Conservation (phyloP, 2,797 vertebrate genomes). For the Myiothlypis coronata region DNA sequence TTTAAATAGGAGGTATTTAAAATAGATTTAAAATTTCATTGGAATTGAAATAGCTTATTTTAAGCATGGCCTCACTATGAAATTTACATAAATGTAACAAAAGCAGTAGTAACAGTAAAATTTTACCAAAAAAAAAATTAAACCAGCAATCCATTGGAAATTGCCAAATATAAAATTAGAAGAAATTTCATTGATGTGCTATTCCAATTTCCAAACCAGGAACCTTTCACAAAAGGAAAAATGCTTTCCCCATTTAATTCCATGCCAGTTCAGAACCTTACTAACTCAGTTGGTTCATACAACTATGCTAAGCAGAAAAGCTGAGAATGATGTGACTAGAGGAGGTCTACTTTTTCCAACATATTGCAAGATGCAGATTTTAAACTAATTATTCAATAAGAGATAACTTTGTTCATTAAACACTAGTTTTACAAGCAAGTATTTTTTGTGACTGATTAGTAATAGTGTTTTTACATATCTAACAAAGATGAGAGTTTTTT, state of each 20-base stretch:
- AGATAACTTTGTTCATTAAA: not conserved
- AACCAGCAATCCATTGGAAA: not conserved
- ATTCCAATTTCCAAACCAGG: not conserved
- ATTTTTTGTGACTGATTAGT: not conserved
- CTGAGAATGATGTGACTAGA: not conserved
- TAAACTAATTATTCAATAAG: not conserved
- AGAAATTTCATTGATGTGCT: not conserved
- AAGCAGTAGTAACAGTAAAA: not conserved
- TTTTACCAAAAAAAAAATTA: not conserved
- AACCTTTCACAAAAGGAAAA: not conserved
- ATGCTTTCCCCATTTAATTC: not conserved
- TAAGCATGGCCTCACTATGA: not conserved
- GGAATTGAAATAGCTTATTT: not conserved
- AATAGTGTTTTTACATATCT: not conserved
- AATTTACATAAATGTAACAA: not conserved
- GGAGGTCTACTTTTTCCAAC: not conserved
- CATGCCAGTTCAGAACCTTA: not conserved
- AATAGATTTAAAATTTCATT: not conserved
- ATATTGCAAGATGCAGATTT: not conserved
- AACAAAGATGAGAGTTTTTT: accelerated
- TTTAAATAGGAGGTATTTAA: not conserved
- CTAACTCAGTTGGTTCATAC: not conserved
- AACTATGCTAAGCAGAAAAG: not conserved
- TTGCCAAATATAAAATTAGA: not conserved
- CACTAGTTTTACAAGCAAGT: not conserved